Percentiles rank a stretch among this genome's conserved stretches.
These are phyloP conservation scores for Paratrypauchen microcephalus DNA, from an alignment of 2,797 vertebrate genomes.

Conservation along the genomic window DNA sequence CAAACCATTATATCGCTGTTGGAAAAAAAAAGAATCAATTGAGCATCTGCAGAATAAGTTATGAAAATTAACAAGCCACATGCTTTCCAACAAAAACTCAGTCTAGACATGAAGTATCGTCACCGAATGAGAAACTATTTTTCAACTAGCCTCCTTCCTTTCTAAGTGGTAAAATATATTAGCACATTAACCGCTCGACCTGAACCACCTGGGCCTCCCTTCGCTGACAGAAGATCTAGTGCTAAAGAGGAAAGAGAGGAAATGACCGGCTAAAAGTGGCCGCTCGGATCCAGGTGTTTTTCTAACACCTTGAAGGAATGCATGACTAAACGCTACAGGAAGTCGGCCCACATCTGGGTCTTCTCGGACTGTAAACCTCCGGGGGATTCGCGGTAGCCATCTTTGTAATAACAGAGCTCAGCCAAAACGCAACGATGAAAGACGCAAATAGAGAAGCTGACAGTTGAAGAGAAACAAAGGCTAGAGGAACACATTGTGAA, in stretches of 20 bases:
- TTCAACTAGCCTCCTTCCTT: constrained; percentile 40
- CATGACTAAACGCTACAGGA: constrained; percentile 58
- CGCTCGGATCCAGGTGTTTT: constrained; percentile 59
- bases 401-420: constrained; percentile 45
- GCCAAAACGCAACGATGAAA: constrained; percentile 44
- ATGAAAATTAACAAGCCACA: not conserved
- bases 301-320: constrained; percentile 61
- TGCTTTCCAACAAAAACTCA: constrained; percentile 5
- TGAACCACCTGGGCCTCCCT: constrained; percentile 57
- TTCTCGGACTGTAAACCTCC: constrained; percentile 45
- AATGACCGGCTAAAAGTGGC: constrained; percentile 38
- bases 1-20: not conserved
- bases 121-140: constrained; percentile 41
- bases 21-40: not conserved
- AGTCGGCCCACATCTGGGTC: constrained; percentile 54
- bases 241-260: constrained; percentile 28
- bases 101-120: constrained; percentile 9
- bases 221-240: constrained; percentile 17
- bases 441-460: constrained; percentile 47
- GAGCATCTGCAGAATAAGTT: not conserved
- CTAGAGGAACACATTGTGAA: constrained; percentile 23
- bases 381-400: constrained; percentile 37
- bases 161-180: constrained; percentile 52
- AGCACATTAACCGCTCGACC: constrained; percentile 30
- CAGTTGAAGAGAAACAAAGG: constrained; percentile 25